phyloP scores from a whole-genome alignment of 2,113 vertebrate genomes.

The Prunella fulvescens region DNA sequence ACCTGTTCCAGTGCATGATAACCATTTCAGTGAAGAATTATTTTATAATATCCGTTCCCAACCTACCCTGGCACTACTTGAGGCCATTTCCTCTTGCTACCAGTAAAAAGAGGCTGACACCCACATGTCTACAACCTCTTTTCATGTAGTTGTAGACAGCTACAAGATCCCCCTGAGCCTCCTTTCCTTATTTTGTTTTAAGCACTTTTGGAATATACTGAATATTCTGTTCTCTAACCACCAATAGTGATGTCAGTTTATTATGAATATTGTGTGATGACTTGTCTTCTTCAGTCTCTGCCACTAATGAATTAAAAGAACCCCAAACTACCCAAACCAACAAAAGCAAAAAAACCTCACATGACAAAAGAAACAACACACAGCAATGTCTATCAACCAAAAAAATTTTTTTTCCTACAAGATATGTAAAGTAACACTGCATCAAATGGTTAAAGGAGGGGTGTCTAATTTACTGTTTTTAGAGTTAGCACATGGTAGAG shows the following conservation, averaged over 20 bases:
- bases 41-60: background rate
- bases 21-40: background rate
- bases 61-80: background rate
- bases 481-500: background rate
- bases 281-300: background rate
- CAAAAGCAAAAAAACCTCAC: background rate
- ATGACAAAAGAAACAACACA: accelerated
- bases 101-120: background rate
- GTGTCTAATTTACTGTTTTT: background rate
- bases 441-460: background rate
- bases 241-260: background rate
- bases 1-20: background rate
- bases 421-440: accelerated
- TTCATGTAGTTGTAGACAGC: background rate
- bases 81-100: background rate
- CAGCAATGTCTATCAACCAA: background rate
- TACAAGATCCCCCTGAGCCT: background rate
- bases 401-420: background rate
- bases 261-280: background rate
- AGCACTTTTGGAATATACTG: background rate
- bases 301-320: background rate
- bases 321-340: background rate
- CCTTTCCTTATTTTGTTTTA: background rate
- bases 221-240: background rate
- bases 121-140: no score